Evolutionary conservation across 2,888 invertebrate genomes (phyloP).

Genomic region (Arrhopalites spinosus): DNA sequence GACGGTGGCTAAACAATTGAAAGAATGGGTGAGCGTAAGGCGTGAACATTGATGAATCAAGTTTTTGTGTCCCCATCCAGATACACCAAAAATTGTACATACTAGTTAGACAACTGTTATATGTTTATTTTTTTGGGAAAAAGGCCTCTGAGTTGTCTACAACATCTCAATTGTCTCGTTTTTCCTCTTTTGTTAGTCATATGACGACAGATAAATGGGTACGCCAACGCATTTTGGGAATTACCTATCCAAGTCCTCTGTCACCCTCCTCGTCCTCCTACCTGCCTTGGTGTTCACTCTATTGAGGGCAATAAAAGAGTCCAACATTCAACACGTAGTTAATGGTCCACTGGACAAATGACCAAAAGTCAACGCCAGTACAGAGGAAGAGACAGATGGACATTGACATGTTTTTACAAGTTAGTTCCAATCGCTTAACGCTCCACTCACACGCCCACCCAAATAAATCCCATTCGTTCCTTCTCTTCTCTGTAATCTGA

Average conservation of each 20-base stretch:
- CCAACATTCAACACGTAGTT: constrained; percentile 15
- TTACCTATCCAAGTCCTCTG: background rate
- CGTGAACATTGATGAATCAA: constrained; percentile 32
- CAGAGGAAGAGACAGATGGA: constrained; percentile 27
- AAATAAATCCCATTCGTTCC: background rate
- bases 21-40: constrained; percentile 20
- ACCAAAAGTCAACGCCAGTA: background rate
- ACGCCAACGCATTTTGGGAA: background rate
- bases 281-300: background rate
- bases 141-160: constrained; percentile 6
- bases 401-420: constrained; percentile 19
- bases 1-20: constrained; percentile 11
- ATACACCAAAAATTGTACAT: background rate
- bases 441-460: constrained; percentile 16
- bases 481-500: too few species aligned
- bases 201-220: background rate
- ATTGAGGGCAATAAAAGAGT: constrained; percentile 2
- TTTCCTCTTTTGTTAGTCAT: background rate
- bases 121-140: background rate
- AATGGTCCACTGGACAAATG: constrained; percentile 27
- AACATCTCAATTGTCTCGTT: constrained; percentile 29
- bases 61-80: constrained; percentile 20
- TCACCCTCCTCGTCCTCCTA: background rate
- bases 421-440: background rate
- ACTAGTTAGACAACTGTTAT: too few species aligned